phyloP scores from a whole-genome alignment of 2,888 invertebrate species.

The Eupithecia inturbata region DNA sequence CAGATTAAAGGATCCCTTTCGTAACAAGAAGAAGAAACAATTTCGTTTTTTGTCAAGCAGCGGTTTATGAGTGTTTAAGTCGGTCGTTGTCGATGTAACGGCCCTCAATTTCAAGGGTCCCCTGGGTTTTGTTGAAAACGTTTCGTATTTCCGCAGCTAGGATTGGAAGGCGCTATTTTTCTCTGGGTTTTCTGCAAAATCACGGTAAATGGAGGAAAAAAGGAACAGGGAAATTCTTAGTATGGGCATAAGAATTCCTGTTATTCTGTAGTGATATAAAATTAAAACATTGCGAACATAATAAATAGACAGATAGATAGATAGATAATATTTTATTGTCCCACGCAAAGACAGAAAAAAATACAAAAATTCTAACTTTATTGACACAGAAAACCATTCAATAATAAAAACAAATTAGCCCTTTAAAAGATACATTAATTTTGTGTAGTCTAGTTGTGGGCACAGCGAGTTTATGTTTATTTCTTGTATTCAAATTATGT shows the following conservation, averaged over 20 bases:
- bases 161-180: slow-evolving; percentile 12
- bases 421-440: too few relatives aligned
- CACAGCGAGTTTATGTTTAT: too few relatives aligned
- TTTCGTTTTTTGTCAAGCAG: slow-evolving; percentile 36
- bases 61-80: slow-evolving; percentile 39
- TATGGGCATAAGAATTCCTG: neutral
- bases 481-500: too few relatives aligned
- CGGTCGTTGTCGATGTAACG: slow-evolving; percentile 37
- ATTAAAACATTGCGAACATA: neutral
- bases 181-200: slow-evolving; percentile 9
- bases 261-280: neutral
- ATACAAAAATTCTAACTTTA: too few relatives aligned
- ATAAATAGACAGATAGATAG: too few relatives aligned
- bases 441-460: too few relatives aligned
- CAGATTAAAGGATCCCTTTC: slow-evolving; percentile 28
- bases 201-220: neutral
- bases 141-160: slow-evolving; percentile 34
- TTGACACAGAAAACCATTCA: too few relatives aligned
- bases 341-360: too few relatives aligned
- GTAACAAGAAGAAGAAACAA: slow-evolving; percentile 31
- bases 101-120: slow-evolving; percentile 37
- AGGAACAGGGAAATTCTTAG: neutral
- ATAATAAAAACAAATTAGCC: too few relatives aligned
- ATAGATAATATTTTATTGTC: too few relatives aligned
- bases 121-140: slow-evolving; percentile 32